Conservation (phyloP, 2,888 invertebrate species). For the Graphium colonna region DNA sequence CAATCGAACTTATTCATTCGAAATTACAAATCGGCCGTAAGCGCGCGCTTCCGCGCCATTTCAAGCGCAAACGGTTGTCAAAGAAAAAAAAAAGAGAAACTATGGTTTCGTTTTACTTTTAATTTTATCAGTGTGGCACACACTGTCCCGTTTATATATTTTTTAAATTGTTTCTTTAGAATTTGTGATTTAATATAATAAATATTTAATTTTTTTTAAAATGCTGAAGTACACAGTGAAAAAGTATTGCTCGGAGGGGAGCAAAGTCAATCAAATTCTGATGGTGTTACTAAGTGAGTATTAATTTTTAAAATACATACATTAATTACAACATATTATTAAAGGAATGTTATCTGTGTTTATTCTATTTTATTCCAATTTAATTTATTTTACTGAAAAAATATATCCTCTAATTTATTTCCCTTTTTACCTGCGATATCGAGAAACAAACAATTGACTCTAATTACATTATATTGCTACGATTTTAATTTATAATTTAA, state of each 20-base stretch:
- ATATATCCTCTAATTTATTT: no score
- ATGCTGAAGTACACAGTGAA: constrained; percentile 72
- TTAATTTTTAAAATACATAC: constrained; percentile 1
- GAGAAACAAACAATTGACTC: no score
- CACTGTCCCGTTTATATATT: not conserved
- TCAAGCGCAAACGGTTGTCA: constrained; percentile 6
- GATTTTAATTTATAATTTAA: no score
- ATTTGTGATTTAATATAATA: constrained; percentile 7
- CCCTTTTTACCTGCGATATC: no score
- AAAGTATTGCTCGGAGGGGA: constrained; percentile 70
- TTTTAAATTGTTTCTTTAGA: constrained; percentile 22
- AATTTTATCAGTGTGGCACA: constrained; percentile 9
- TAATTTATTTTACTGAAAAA: no score
- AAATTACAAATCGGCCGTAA: constrained; percentile 31
- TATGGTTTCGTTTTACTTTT: constrained; percentile 12
- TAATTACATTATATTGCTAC: no score
- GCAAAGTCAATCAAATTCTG: constrained; percentile 63
- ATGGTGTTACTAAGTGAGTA: constrained; percentile 63
- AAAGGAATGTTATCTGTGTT: no score
- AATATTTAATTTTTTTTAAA: constrained; percentile 28
- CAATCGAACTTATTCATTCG: constrained; percentile 29
- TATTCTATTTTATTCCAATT: no score
- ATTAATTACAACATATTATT: no score
- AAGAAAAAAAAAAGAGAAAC: constrained; percentile 2
- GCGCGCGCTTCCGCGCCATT: constrained; percentile 34